Evolutionary conservation across 2,797 vertebrate genomes (phyloP).

Genomic region (Selene dorsalis): DNA sequence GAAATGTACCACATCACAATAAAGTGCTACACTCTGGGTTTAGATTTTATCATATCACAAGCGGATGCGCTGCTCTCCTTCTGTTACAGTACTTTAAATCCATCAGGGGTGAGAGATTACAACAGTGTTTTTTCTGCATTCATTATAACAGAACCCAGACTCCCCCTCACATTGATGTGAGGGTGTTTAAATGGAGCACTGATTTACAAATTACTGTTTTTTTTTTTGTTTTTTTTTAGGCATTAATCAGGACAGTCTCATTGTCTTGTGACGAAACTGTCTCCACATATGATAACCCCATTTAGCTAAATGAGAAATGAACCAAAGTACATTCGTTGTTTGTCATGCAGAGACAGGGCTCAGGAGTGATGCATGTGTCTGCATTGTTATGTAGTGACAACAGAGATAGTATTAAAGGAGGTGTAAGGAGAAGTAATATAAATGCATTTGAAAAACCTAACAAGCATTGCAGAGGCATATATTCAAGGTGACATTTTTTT

Average conservation of each 20-base stretch:
- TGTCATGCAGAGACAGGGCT: conserved; percentile 49
- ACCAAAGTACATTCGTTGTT: conserved; percentile 38
- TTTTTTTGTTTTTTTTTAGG: too few species aligned
- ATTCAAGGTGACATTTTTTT: not conserved
- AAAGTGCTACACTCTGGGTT: conserved; percentile 44
- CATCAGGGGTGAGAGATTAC: conserved; percentile 51
- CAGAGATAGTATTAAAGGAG: not conserved
- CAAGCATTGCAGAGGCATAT: not conserved
- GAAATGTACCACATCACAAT: conserved; percentile 37
- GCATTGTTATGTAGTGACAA: conserved; percentile 17
- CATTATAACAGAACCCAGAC: conserved; percentile 21
- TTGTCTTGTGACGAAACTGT: conserved; percentile 57
- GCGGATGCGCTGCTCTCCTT: conserved; percentile 47
- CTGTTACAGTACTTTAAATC: conserved; percentile 44
- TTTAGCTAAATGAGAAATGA: conserved; percentile 63
- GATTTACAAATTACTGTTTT: conserved; percentile 40
- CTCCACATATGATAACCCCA: conserved; percentile 56
- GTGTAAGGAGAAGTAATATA: too few species aligned
- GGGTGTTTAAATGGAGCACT: conserved; percentile 36
- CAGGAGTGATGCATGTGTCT: not conserved
- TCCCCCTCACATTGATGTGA: conserved; percentile 13
- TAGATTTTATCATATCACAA: conserved; percentile 51
- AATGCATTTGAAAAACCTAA: conserved; percentile 24
- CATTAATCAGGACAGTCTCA: conserved; percentile 62
- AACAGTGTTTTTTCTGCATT: conserved; percentile 4